Evolutionary conservation across 2,797 vertebrate genomes (phyloP).

Genomic region (Salmo trutta): DNA sequence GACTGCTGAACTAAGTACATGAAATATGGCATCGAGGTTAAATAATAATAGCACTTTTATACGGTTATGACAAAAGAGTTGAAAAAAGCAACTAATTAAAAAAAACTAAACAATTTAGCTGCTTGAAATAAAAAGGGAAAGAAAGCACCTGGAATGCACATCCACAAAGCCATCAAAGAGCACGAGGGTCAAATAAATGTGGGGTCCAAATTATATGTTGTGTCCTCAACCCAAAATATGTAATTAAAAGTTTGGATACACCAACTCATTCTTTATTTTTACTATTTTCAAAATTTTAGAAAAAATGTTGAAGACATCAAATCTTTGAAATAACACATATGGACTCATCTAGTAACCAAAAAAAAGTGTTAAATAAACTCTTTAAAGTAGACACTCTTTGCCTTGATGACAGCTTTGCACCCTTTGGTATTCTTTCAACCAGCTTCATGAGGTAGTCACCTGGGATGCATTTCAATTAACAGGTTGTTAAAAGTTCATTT

Average conservation of each 20-base stretch:
- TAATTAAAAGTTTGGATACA: neutral
- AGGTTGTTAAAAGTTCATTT: too few relatives aligned
- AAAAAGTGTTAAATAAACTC: too few relatives aligned
- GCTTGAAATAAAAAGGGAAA: constrained; percentile 81
- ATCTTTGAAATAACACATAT: too few relatives aligned
- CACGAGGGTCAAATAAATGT: constrained; percentile 38
- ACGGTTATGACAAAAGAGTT: constrained; percentile 48
- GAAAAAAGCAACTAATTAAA: constrained; percentile 15
- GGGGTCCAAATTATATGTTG: constrained; percentile 31
- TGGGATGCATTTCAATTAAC: too few relatives aligned
- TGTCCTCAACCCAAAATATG: neutral
- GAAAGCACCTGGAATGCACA: constrained; percentile 99
- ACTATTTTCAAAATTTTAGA: too few relatives aligned
- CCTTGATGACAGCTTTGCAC: too few relatives aligned
- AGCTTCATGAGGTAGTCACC: too few relatives aligned
- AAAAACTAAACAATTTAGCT: constrained; percentile 48
- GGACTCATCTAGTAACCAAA: too few relatives aligned
- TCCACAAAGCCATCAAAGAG: constrained; percentile 84
- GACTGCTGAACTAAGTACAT: constrained; percentile 70
- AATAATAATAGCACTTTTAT: constrained; percentile 81
- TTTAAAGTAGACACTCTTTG: too few relatives aligned
- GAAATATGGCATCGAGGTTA: constrained; percentile 80
- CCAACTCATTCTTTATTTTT: too few relatives aligned
- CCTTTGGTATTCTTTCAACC: too few relatives aligned
- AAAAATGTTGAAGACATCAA: too few relatives aligned